These are phyloP conservation scores for Euwallacea fornicatus DNA, from an alignment of 1,140 invertebrate species.

Conservation along the genomic window DNA sequence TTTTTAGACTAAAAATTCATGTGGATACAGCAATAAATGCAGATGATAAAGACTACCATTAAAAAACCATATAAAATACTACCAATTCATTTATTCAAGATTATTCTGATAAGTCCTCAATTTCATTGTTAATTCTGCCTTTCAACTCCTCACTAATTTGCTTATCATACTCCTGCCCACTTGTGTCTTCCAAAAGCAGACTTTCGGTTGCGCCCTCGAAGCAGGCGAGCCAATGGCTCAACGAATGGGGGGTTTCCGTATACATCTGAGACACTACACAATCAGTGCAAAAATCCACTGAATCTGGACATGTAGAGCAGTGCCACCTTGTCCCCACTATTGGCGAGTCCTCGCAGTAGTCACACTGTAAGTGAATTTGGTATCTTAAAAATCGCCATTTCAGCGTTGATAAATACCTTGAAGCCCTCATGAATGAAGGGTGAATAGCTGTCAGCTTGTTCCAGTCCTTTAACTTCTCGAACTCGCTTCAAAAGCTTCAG, in stretches of 20 bases:
- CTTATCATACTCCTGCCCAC: constrained; percentile 19
- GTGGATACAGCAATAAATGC: neutral
- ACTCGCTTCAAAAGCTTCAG: constrained; percentile 50
- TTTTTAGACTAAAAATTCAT: too few species aligned
- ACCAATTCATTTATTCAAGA: neutral
- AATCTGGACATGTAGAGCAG: constrained; percentile 58
- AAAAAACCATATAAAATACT: neutral
- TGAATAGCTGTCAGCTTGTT: constrained; percentile 24
- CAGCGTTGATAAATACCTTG: constrained; percentile 27
- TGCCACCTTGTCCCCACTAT: constrained; percentile 72
- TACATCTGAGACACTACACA: constrained; percentile 53
- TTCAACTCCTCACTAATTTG: constrained; percentile 22
- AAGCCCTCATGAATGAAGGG: constrained; percentile 28
- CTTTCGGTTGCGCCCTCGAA: constrained; percentile 21
- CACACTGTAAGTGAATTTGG: constrained; percentile 59
- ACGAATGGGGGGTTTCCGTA: constrained; percentile 48
- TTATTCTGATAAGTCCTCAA: constrained; percentile 2
- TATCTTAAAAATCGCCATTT: neutral
- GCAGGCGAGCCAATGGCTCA: constrained; percentile 46
- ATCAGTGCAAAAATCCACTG: constrained; percentile 53
- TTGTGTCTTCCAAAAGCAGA: neutral
- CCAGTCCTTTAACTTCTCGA: constrained; percentile 46
- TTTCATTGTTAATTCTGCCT: neutral
- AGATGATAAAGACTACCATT: neutral
- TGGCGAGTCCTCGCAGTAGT: constrained; percentile 66